A percentile compares a stretch with the other conserved stretches of the same genome.
Conservation (phyloP, 2,113 vertebrate genomes). For the Serranochromis macrocephalus region DNA sequence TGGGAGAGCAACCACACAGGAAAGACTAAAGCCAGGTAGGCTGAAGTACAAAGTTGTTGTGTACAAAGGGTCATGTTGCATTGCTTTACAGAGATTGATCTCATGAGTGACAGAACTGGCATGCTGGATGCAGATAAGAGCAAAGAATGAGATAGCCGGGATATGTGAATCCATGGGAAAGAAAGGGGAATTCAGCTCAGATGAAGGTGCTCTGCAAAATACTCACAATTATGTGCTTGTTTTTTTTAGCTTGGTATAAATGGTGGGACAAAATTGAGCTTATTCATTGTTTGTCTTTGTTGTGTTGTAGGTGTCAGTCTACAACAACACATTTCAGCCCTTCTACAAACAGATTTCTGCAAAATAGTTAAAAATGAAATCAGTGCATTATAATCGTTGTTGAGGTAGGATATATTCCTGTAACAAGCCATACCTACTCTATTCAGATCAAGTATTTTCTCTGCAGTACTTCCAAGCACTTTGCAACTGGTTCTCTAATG, state of each 20-base stretch:
- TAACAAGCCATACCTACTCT: not conserved
- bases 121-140: constrained; percentile 11
- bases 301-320: not conserved
- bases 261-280: not conserved
- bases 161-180: not conserved
- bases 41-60: not conserved
- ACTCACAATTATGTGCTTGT: not conserved
- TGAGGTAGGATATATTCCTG: not conserved
- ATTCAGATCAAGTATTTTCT: not conserved
- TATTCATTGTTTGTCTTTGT: not conserved
- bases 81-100: not conserved
- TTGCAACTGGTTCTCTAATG: not conserved
- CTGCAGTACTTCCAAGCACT: not conserved
- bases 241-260: not conserved
- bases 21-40: not conserved
- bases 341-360: not conserved
- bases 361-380: not conserved
- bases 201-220: not conserved
- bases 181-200: not conserved
- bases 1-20: not conserved
- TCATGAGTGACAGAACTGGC: not conserved
- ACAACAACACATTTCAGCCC: not conserved
- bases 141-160: constrained; percentile 13
- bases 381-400: not conserved
- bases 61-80: not conserved